A percentile compares a stretch with the other conserved stretches of the same genome.
phyloP scores from a whole-genome alignment of 2,888 invertebrate genomes.

The Drosophila colorata region DNA sequence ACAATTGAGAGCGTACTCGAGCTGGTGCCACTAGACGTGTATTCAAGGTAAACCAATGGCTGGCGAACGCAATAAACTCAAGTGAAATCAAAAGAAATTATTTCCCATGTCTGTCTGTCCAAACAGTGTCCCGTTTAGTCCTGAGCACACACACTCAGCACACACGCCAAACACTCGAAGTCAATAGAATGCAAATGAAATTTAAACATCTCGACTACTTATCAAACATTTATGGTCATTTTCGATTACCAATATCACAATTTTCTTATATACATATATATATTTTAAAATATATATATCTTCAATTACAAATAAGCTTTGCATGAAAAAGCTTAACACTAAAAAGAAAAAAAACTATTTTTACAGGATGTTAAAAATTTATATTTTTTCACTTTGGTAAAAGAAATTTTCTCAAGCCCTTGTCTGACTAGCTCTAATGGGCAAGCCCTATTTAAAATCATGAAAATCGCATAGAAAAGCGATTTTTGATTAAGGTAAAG shows the following conservation, averaged over 20 bases:
- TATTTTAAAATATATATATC: too few species aligned
- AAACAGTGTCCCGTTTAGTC: slow-evolving; percentile 6
- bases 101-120: slow-evolving; percentile 7
- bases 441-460: not conserved
- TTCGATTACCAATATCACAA: slow-evolving; percentile 8
- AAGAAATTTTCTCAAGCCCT: too few species aligned
- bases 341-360: too few species aligned
- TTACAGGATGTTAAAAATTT: too few species aligned
- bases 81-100: slow-evolving; percentile 37
- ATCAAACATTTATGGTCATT: slow-evolving; percentile 15
- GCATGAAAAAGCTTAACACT: too few species aligned
- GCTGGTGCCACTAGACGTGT: slow-evolving; percentile 8
- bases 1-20: slow-evolving; percentile 8
- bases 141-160: slow-evolving; percentile 1
- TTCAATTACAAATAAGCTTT: too few species aligned
- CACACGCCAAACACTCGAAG: slow-evolving; percentile 3
- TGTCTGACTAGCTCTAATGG: too few species aligned
- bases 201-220: slow-evolving; percentile 22
- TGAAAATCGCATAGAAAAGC: too few species aligned
- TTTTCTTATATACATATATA: not conserved
- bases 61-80: slow-evolving; percentile 38
- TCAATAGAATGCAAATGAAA: slow-evolving; percentile 35
- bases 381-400: too few species aligned
- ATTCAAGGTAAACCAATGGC: slow-evolving; percentile 36
- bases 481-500: too few species aligned